phyloP scores from a whole-genome alignment of 2,113 vertebrate genomes.

The Madoqua kirkii region DNA sequence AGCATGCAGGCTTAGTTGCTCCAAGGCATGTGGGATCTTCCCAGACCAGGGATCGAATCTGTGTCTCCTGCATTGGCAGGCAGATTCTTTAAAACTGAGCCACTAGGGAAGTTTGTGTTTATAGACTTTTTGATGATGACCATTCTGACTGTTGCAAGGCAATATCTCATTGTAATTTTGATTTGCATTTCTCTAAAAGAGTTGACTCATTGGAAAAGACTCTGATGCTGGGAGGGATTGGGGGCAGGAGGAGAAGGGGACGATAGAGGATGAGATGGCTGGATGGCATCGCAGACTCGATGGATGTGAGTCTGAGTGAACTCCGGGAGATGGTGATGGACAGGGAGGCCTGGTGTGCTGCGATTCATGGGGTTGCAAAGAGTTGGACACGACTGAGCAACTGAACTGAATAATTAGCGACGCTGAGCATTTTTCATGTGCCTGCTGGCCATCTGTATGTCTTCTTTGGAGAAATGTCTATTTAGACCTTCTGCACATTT shows the following conservation, averaged over 20 bases:
- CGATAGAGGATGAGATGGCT: no score
- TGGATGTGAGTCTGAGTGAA: no score
- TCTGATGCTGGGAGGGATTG: no score
- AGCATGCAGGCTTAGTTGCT: background rate
- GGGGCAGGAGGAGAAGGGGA: no score
- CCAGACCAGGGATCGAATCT: background rate
- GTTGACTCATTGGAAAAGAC: no score
- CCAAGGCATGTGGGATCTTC: background rate
- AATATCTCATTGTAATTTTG: background rate
- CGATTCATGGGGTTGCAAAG: no score
- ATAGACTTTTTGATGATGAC: background rate
- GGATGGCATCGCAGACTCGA: no score
- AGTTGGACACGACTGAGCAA: no score
- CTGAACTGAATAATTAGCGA: background rate
- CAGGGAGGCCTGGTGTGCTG: no score
- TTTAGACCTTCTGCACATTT: background rate
- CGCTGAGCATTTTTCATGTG: background rate
- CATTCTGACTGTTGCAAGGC: background rate
- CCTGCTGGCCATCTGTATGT: background rate
- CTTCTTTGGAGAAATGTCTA: background rate
- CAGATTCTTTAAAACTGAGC: background rate
- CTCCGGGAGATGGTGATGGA: no score
- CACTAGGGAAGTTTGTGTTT: background rate
- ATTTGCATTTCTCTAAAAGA: background rate
- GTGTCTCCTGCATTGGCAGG: background rate